phyloP scores from a whole-genome alignment of 1,140 invertebrate genomes.

The Conopomorpha cramerella region DNA sequence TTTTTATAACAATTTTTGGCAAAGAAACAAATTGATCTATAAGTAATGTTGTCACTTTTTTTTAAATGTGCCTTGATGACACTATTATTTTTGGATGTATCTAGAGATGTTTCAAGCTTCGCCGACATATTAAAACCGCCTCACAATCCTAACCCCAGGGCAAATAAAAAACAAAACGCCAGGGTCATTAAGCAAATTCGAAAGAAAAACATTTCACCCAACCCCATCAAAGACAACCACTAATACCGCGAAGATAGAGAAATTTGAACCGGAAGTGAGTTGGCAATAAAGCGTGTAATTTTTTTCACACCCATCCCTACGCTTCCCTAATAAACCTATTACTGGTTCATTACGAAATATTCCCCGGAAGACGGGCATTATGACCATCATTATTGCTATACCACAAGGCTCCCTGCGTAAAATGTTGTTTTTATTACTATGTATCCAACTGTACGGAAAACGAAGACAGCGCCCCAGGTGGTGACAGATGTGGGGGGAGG shows the following conservation, averaged over 20 bases:
- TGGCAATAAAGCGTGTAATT: slow-evolving; percentile 24
- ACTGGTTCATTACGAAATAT: slow-evolving; percentile 37
- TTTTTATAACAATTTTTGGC: no score
- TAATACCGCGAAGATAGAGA: neutral
- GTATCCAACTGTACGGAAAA: no score
- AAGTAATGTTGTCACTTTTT: no score
- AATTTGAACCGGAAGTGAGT: slow-evolving; percentile 15
- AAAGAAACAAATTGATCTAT: no score
- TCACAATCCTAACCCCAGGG: no score
- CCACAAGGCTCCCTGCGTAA: slow-evolving; percentile 34
- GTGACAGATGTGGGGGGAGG: no score
- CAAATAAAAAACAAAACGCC: neutral
- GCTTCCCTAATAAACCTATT: slow-evolving; percentile 46
- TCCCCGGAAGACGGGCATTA: slow-evolving; percentile 43
- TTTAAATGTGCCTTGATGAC: no score
- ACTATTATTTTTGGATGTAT: no score
- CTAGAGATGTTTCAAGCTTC: no score
- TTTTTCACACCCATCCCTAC: slow-evolving; percentile 34
- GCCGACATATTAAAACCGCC: no score
- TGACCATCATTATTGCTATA: slow-evolving; percentile 44
- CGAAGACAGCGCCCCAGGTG: no score
- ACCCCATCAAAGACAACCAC: neutral
- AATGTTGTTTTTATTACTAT: slow-evolving; percentile 39
- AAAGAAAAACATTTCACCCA: neutral
- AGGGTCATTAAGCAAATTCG: neutral